phyloP scores from a whole-genome alignment of 2,888 invertebrate species.

The Holacanthella duospinosa region DNA sequence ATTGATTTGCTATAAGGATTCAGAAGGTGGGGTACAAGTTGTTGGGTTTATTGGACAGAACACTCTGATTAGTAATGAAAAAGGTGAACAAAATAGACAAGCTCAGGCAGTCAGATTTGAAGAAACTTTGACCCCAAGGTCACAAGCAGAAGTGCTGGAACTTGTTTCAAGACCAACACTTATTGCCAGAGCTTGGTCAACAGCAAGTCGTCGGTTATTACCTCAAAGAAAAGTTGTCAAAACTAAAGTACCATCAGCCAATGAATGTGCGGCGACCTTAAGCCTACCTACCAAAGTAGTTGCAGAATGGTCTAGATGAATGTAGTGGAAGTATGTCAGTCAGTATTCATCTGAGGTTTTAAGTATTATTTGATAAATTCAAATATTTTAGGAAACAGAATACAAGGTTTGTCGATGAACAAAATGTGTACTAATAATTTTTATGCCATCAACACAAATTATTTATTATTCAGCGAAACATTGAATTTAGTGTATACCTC shows the following conservation, averaged over 20 bases:
- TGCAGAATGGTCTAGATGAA: neutral
- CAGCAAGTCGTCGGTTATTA: neutral
- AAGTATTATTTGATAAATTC: too few relatives aligned
- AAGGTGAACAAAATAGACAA: too few relatives aligned
- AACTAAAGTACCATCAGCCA: neutral
- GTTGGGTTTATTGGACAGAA: constrained; percentile 25
- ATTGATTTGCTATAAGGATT: constrained; percentile 22
- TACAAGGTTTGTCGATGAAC: too few relatives aligned
- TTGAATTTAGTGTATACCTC: too few relatives aligned
- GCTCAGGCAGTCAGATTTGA: neutral
- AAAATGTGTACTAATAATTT: too few relatives aligned
- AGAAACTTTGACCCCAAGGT: constrained; percentile 10
- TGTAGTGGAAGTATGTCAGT: too few relatives aligned
- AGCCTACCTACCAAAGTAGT: neutral
- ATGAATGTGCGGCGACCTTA: neutral
- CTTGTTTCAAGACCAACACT: neutral
- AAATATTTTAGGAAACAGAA: too few relatives aligned
- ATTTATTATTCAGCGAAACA: too few relatives aligned
- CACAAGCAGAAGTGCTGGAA: constrained; percentile 17
- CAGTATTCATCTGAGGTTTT: too few relatives aligned
- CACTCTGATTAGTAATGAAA: constrained; percentile 11
- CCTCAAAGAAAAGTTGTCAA: neutral
- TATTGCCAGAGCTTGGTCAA: neutral
- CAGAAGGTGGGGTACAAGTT: constrained; percentile 13
- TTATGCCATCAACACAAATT: too few relatives aligned